These are phyloP conservation scores for Lutraria rhynchaena DNA, from an alignment of 1,140 invertebrate genomes.

Conservation along the genomic window DNA sequence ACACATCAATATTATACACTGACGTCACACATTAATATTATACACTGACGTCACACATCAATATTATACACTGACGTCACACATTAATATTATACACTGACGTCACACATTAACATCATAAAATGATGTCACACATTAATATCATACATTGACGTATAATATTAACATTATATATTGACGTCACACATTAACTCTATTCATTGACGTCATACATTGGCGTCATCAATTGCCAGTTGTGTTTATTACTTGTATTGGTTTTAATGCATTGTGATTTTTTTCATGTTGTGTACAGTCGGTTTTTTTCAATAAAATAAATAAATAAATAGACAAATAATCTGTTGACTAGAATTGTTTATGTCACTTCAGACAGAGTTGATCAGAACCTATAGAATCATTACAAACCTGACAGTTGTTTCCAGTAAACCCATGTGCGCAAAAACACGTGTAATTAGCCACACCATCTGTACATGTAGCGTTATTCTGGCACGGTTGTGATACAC, in stretches of 20 bases:
- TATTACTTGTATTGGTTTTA: not conserved
- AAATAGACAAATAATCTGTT: not conserved
- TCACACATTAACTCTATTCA: no score
- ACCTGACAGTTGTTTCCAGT: slow-evolving; percentile 10
- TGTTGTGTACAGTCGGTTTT: not conserved
- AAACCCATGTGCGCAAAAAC: not conserved
- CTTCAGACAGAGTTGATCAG: not conserved
- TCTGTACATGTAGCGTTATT: slow-evolving; percentile 22
- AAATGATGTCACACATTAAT: no score
- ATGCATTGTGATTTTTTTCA: not conserved
- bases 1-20: no score
- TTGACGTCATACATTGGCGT: no score
- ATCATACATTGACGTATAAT: no score
- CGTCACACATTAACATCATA: no score
- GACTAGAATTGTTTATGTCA: not conserved
- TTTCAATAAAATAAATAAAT: not conserved
- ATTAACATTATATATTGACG: no score
- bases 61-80: no score
- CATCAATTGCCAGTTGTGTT: not conserved
- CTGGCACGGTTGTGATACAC: not conserved
- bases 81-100: no score
- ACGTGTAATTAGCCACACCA: slow-evolving; percentile 10
- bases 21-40: no score
- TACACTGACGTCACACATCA: no score
- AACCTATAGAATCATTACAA: not conserved